These are phyloP conservation scores for Orientallactaga bullata DNA, from an alignment of 2,113 vertebrate genomes.

Conservation along the genomic window DNA sequence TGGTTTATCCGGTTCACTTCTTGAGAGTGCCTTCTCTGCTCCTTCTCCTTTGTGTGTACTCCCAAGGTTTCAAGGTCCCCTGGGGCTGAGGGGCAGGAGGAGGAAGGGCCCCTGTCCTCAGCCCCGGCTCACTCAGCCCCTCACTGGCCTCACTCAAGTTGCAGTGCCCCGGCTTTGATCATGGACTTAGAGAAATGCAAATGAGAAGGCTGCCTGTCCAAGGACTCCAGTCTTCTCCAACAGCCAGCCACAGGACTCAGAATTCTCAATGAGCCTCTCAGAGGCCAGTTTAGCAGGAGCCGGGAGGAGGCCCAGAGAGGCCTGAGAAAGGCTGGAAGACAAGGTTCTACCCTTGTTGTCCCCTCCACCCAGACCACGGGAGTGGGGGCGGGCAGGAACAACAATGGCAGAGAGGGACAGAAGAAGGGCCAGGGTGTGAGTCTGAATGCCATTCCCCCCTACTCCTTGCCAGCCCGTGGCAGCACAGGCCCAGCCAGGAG, in stretches of 20 bases:
- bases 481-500: neutral
- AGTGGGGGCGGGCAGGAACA: neutral
- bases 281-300: constrained; percentile 65
- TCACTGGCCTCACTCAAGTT: constrained; percentile 53
- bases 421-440: neutral
- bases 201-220: constrained; percentile 76
- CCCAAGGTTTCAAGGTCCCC: neutral
- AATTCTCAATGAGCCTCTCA: constrained; percentile 77
- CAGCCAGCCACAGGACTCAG: constrained; percentile 60
- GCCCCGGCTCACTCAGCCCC: neutral
- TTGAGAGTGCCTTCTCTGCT: too few species aligned
- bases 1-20: neutral
- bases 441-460: too few species aligned
- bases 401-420: too few species aligned
- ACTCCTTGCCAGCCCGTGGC: neutral
- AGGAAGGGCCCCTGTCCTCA: neutral
- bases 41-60: too few species aligned
- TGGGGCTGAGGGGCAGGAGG: constrained; percentile 44
- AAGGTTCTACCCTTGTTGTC: too few species aligned
- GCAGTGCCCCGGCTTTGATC: constrained; percentile 77
- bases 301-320: neutral
- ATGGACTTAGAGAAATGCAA: constrained; percentile 81
- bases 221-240: constrained; percentile 74
- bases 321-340: neutral
- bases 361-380: neutral